phyloP scores from a whole-genome alignment of 1,140 invertebrate species.

The Antheraea pernyi region DNA sequence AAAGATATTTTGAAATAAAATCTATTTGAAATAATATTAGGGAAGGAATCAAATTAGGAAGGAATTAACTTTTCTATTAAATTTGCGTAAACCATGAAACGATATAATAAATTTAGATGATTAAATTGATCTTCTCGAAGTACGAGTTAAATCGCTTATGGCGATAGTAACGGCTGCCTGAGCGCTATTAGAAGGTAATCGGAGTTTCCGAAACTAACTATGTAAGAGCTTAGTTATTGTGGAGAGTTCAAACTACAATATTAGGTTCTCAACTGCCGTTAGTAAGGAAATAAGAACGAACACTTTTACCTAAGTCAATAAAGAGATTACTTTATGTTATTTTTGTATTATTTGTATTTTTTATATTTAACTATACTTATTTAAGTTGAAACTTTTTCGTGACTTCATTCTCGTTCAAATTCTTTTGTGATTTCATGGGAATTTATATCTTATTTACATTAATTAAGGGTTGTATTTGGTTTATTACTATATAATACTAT shows the following conservation, averaged over 20 bases:
- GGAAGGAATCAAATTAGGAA: too few species aligned
- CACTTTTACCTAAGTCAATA: not conserved
- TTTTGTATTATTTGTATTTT: not conserved
- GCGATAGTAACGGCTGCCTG: conserved; percentile 26
- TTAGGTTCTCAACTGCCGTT: not conserved
- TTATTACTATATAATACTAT: too few species aligned
- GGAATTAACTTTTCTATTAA: not conserved
- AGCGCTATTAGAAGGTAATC: conserved; percentile 27
- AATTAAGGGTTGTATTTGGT: too few species aligned
- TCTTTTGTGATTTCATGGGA: too few species aligned
- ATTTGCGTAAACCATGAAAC: not conserved
- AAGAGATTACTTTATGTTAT: too few species aligned
- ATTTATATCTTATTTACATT: too few species aligned
- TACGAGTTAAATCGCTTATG: conserved; percentile 22
- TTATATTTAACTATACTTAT: too few species aligned
- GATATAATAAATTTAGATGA: not conserved
- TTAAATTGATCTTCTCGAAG: conserved; percentile 3
- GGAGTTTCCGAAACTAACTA: conserved; percentile 25
- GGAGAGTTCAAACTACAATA: not conserved
- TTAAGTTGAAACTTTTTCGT: too few species aligned
- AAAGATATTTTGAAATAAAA: too few species aligned
- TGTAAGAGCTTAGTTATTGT: conserved; percentile 33
- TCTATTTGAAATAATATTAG: too few species aligned
- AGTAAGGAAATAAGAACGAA: not conserved
- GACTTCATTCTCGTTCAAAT: too few species aligned